Conservation (phyloP, 23 tunicate species). For the Halocynthia roretzi region DNA sequence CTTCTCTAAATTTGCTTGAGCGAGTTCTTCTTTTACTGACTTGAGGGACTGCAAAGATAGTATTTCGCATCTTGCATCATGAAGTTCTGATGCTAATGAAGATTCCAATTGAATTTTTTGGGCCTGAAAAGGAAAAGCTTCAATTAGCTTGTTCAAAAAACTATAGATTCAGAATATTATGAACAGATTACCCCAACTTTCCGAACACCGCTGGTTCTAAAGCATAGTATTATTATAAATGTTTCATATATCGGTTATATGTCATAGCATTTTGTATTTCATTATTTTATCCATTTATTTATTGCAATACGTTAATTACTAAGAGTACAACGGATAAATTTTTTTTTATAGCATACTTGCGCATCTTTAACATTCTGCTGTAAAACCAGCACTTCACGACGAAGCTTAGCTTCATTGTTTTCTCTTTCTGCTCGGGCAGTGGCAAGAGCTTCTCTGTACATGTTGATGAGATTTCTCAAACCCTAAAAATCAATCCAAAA, state of each 20-base stretch:
- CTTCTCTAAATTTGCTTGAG: conserved; percentile 7
- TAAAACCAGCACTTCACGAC: conserved; percentile 24
- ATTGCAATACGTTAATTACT: not conserved
- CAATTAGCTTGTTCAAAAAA: too few species aligned
- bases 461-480: conserved; percentile 17
- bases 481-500: conserved; percentile 18
- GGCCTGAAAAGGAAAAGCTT: conserved; percentile 11
- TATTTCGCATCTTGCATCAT: conserved; percentile 29
- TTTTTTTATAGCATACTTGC: conserved; percentile 21
- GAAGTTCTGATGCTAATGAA: conserved; percentile 38
- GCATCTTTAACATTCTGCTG: conserved; percentile 43
- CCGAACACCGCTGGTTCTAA: too few species aligned
- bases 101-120: conserved; percentile 49
- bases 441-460: conserved; percentile 36
- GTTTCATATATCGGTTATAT: too few species aligned
- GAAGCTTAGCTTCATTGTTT: conserved; percentile 23
- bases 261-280: not conserved
- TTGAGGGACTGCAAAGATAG: conserved; percentile 15
- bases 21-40: conserved; percentile 14
- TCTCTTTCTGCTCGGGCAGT: conserved; percentile 37
- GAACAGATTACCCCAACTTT: too few species aligned
- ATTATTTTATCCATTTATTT: not conserved
- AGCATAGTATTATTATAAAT: too few species aligned
- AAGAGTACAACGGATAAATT: too few species aligned
- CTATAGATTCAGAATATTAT: too few species aligned